Conservation (phyloP, 1,140 invertebrate genomes). For the Anastrepha ludens region DNA sequence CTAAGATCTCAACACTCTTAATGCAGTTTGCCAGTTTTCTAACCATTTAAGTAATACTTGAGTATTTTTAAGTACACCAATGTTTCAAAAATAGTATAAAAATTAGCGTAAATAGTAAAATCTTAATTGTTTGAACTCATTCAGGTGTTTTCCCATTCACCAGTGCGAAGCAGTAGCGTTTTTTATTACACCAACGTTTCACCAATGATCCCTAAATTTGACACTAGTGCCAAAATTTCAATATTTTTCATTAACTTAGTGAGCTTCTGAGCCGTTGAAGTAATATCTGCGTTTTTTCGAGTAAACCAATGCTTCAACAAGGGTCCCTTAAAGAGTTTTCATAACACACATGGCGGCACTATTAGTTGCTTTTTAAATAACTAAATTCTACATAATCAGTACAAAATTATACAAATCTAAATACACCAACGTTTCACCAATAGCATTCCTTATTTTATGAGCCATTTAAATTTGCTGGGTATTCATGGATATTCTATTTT, state of each 20-base stretch:
- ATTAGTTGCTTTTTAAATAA: no score
- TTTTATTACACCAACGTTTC: slow-evolving; percentile 7
- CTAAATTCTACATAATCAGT: no score
- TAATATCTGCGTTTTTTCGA: neutral
- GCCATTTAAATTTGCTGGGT: no score
- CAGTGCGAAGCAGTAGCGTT: neutral
- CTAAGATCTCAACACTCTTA: no score
- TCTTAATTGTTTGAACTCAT: neutral
- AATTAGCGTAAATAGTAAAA: neutral
- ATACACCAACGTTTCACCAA: slow-evolving; percentile 2
- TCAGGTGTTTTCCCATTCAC: neutral
- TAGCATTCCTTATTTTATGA: no score
- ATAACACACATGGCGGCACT: no score
- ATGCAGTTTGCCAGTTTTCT: no score
- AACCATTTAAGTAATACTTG: neutral
- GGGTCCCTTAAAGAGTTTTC: no score
- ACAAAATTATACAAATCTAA: neutral
- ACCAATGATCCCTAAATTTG: neutral
- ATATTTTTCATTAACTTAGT: no score
- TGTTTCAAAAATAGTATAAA: neutral
- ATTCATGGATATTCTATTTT: no score
- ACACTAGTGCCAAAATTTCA: no score
- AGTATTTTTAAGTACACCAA: neutral
- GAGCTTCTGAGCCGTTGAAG: no score
- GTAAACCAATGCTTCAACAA: neutral